A percentile compares a stretch with the other conserved stretches of the same genome.
These are phyloP conservation scores for Trogon melanurus DNA, from an alignment of 2,113 vertebrate genomes.

Conservation along the genomic window DNA sequence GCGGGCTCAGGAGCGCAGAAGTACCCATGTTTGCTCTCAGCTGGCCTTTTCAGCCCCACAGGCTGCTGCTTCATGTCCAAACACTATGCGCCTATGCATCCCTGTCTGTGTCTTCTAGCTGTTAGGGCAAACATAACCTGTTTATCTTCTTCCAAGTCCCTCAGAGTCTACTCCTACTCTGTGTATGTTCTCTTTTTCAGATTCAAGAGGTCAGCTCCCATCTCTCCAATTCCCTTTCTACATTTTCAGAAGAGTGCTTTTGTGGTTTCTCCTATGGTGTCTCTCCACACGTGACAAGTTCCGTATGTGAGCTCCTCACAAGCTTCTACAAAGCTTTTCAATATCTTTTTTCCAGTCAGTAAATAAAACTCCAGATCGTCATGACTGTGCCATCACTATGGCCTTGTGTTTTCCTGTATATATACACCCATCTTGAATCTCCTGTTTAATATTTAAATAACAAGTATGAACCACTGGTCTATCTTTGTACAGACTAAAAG, in stretches of 20 bases:
- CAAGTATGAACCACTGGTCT: background rate
- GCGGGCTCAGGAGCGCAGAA: background rate
- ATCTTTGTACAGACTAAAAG: background rate
- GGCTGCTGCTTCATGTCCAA: background rate
- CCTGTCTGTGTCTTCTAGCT: background rate
- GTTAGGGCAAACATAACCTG: background rate
- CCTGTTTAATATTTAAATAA: background rate
- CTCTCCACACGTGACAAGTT: background rate
- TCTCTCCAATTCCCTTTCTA: background rate
- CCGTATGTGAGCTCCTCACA: background rate
- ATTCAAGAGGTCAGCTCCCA: background rate
- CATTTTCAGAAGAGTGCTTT: background rate
- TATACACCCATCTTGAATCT: fast-evolving
- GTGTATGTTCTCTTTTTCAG: background rate
- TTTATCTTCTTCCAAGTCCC: background rate
- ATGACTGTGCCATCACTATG: fast-evolving
- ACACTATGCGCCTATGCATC: background rate
- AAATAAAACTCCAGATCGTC: background rate
- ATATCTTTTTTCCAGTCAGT: background rate
- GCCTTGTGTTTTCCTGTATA: background rate
- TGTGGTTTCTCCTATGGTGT: background rate
- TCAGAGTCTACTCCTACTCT: background rate
- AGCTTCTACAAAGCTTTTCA: background rate
- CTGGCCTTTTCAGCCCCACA: background rate
- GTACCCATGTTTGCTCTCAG: background rate